phyloP scores from a whole-genome alignment of 2,113 vertebrate species.

The Lota lota region DNA sequence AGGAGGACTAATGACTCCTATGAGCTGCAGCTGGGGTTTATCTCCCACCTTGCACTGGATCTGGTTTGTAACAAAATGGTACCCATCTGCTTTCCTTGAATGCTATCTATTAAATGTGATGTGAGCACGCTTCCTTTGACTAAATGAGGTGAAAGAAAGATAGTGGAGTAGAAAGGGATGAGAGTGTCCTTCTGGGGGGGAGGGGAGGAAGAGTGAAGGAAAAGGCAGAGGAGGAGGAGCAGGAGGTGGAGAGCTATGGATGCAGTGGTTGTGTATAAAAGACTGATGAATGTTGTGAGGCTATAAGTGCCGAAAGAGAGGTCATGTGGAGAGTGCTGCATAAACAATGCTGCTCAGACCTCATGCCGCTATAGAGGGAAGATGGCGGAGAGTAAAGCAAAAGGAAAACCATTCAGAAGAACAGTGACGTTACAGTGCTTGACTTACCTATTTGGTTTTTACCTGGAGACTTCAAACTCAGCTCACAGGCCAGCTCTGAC shows the following conservation, averaged over 20 bases:
- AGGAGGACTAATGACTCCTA: constrained; percentile 39
- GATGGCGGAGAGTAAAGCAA: neutral
- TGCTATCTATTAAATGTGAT: too few species aligned
- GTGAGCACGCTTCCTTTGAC: too few species aligned
- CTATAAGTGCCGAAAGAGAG: neutral
- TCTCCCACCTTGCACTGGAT: neutral
- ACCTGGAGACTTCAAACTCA: constrained; percentile 67
- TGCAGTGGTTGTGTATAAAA: neutral
- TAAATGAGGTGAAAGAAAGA: too few species aligned
- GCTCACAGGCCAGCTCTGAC: constrained; percentile 73
- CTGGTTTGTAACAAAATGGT: constrained; percentile 39
- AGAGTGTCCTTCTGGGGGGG: too few species aligned
- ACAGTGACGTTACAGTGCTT: neutral
- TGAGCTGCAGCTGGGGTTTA: constrained; percentile 37
- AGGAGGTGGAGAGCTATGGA: constrained; percentile 15
- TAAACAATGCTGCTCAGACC: neutral
- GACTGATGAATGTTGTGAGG: constrained; percentile 11
- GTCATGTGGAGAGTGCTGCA: neutral
- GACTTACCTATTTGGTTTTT: constrained; percentile 69
- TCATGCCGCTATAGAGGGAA: neutral
- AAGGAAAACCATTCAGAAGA: neutral
- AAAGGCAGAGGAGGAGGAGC: constrained; percentile 4
- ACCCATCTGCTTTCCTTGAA: constrained; percentile 23
- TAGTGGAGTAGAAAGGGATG: too few species aligned
- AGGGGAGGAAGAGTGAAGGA: too few species aligned